Evolutionary conservation across 2,888 invertebrate genomes (phyloP).

Genomic region (Andrena camellia): DNA sequence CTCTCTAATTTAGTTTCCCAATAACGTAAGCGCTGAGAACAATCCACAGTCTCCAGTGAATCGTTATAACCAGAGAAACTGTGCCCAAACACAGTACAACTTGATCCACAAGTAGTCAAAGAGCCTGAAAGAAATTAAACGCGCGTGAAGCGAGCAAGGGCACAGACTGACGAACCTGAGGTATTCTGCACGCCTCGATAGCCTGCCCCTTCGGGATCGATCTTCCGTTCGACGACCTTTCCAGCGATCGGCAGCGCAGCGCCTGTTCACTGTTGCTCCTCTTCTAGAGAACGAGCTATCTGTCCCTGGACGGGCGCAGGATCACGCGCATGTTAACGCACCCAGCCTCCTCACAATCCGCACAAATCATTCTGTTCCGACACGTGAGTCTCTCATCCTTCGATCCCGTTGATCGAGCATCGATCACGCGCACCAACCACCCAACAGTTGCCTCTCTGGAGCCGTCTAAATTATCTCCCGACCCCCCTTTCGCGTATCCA

Average conservation of each 20-base stretch:
- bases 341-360: constrained; percentile 44
- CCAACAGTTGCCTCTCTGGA: neutral
- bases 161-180: constrained; percentile 54
- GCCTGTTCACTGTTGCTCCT: constrained; percentile 20
- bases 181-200: constrained; percentile 34
- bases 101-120: neutral
- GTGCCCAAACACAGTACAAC: neutral
- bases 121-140: neutral
- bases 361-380: constrained; percentile 63
- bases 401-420: constrained; percentile 25
- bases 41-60: neutral
- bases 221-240: constrained; percentile 35
- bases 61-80: neutral
- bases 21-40: neutral
- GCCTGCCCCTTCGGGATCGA: constrained; percentile 37
- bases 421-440: constrained; percentile 30
- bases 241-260: neutral
- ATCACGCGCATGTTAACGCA: constrained; percentile 72
- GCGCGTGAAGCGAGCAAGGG: neutral
- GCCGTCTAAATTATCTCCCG: constrained; percentile 20
- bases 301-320: constrained; percentile 55
- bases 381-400: constrained; percentile 53
- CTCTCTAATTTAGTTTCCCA: too few species aligned
- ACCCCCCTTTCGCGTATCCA: constrained; percentile 31
- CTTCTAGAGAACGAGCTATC: constrained; percentile 51